phyloP scores from a whole-genome alignment of 2,113 vertebrate species.

The Poecile atricapillus region DNA sequence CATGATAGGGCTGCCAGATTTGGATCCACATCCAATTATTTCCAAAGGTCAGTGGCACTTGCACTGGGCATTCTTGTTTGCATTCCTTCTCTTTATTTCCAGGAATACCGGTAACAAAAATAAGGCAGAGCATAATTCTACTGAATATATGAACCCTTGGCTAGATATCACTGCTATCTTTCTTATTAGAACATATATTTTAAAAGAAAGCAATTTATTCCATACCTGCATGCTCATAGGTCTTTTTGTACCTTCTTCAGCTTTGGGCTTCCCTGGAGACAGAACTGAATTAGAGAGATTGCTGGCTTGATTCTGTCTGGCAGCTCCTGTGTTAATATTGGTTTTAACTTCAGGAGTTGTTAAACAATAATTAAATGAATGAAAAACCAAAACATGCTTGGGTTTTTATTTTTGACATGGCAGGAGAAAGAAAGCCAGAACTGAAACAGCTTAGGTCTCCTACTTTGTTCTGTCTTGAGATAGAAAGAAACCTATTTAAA shows the following conservation, averaged over 20 bases:
- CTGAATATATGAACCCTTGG: background rate
- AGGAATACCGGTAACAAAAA: background rate
- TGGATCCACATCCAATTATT: slow-evolving; percentile 37
- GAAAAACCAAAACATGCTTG: background rate
- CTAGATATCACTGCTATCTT: background rate
- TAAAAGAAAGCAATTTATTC: background rate
- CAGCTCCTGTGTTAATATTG: background rate
- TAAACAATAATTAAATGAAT: slow-evolving; percentile 4
- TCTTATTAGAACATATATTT: background rate
- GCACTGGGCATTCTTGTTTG: background rate
- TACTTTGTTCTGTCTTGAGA: background rate
- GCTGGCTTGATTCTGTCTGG: background rate
- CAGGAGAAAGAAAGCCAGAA: background rate
- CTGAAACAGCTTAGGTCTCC: background rate
- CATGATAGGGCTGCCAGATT: slow-evolving; percentile 14
- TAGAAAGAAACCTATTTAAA: background rate
- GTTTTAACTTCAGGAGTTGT: background rate
- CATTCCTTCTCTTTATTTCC: background rate
- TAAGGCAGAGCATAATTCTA: background rate
- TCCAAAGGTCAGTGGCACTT: slow-evolving; percentile 38
- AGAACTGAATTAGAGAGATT: background rate
- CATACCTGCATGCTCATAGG: background rate
- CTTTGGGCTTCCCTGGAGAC: background rate
- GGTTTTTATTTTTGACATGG: background rate
- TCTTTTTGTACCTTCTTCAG: background rate